phyloP scores from a whole-genome alignment of 2,888 invertebrate genomes.

The Tenthredo distinguenda region DNA sequence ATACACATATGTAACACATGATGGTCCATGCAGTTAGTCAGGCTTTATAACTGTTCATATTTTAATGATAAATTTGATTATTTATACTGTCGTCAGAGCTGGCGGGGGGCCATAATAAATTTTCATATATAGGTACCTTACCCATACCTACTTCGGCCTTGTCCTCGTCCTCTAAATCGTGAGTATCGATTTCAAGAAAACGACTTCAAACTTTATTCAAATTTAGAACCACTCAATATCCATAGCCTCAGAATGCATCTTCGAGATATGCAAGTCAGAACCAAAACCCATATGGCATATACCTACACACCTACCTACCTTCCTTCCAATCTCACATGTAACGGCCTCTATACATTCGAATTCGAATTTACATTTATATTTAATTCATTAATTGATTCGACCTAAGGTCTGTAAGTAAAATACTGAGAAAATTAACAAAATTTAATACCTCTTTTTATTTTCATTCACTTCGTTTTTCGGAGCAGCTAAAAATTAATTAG shows the following conservation, averaged over 20 bases:
- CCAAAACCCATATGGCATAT: neutral
- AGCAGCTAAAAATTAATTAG: neutral
- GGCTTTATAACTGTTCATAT: neutral
- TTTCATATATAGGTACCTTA: neutral
- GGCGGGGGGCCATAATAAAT: neutral
- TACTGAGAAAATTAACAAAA: neutral
- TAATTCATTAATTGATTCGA: slow-evolving; percentile 7
- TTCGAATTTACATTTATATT: slow-evolving; percentile 47
- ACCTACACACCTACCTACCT: neutral
- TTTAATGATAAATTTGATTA: neutral
- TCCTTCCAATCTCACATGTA: neutral
- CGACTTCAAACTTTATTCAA: slow-evolving; percentile 36
- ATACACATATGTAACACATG: no score
- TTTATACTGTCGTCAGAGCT: neutral
- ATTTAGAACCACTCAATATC: slow-evolving; percentile 23
- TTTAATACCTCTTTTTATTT: neutral
- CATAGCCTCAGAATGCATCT: slow-evolving; percentile 2
- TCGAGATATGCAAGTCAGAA: slow-evolving; percentile 38
- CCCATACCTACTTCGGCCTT: neutral
- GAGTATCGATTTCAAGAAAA: slow-evolving; percentile 25
- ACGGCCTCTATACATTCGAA: neutral
- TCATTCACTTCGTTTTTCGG: neutral
- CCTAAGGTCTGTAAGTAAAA: neutral
- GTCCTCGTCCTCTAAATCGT: neutral
- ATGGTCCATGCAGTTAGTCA: neutral